phyloP scores from a whole-genome alignment of 2,888 invertebrate species.

The Diloba caeruleocephala region DNA sequence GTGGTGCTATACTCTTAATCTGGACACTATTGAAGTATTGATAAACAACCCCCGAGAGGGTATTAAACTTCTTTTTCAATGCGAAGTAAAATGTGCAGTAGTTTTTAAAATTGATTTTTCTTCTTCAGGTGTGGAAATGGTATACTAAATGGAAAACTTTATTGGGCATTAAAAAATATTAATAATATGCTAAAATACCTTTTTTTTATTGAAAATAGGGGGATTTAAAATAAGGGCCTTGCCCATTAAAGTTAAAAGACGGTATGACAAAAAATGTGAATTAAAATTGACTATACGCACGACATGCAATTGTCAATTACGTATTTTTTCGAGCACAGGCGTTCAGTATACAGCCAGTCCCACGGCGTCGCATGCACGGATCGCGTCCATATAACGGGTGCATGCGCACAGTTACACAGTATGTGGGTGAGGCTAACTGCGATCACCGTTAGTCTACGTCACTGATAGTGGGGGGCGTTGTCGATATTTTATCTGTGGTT shows the following conservation, averaged over 20 bases:
- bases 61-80: too few species aligned
- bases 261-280: slow-evolving; percentile 11
- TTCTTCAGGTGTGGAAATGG: too few species aligned
- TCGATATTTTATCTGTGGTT: slow-evolving; percentile 38
- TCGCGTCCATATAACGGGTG: slow-evolving; percentile 84
- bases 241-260: background rate
- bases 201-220: too few species aligned
- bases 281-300: slow-evolving; percentile 22
- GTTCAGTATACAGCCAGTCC: slow-evolving; percentile 63
- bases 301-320: slow-evolving; percentile 53
- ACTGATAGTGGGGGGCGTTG: slow-evolving; percentile 68
- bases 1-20: too few species aligned
- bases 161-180: too few species aligned
- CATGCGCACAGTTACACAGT: slow-evolving; percentile 81
- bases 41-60: too few species aligned
- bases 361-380: slow-evolving; percentile 71
- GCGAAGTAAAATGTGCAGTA: too few species aligned
- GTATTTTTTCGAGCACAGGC: slow-evolving; percentile 56
- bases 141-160: too few species aligned
- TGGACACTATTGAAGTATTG: too few species aligned
- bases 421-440: slow-evolving; percentile 87
- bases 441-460: slow-evolving; percentile 82
- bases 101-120: too few species aligned
- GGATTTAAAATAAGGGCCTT: too few species aligned
- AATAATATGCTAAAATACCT: too few species aligned